Evolutionary conservation across 1,140 invertebrate genomes (phyloP).

Genomic region (Drosophila nikananu): DNA sequence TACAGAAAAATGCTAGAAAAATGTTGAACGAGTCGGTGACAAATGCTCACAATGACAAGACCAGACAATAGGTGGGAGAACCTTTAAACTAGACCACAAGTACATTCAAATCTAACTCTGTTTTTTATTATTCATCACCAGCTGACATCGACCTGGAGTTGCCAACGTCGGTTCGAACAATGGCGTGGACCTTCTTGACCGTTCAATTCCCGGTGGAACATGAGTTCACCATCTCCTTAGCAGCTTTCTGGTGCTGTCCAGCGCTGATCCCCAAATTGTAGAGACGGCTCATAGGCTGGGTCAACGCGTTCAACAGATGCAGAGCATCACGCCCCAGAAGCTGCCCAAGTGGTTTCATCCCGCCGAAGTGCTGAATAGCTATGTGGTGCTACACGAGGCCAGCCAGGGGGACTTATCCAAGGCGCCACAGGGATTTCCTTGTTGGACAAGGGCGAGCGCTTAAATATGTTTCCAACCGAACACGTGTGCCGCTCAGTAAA

Average conservation of each 20-base stretch:
- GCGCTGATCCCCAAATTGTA: slow-evolving; percentile 92
- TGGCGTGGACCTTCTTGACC: slow-evolving; percentile 96
- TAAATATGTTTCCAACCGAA: slow-evolving; percentile 49
- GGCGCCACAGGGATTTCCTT: slow-evolving; percentile 90
- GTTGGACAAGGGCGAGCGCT: slow-evolving; percentile 4
- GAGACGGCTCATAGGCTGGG: slow-evolving; percentile 91
- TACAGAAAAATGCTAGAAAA: slow-evolving; percentile 90
- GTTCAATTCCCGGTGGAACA: slow-evolving; percentile 96
- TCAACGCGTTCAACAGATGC: slow-evolving; percentile 92
- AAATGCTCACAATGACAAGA: slow-evolving; percentile 89
- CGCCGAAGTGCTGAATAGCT: slow-evolving; percentile 93
- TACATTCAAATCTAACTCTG: not conserved
- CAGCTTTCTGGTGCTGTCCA: slow-evolving; percentile 94
- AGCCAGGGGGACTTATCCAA: slow-evolving; percentile 79
- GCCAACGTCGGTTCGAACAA: slow-evolving; percentile 94
- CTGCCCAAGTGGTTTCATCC: slow-evolving; percentile 96
- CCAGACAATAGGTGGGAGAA: slow-evolving; percentile 85
- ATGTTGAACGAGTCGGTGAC: slow-evolving; percentile 95
- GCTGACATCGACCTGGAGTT: slow-evolving; percentile 87
- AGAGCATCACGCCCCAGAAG: slow-evolving; percentile 90
- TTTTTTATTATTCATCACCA: slow-evolving; percentile 29
- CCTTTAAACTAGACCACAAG: not conserved
- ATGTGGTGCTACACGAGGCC: slow-evolving; percentile 95
- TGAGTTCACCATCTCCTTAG: slow-evolving; percentile 98
- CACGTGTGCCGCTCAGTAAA: slow-evolving; percentile 38